Evolutionary conservation across 2,797 vertebrate species (phyloP).

Genomic region (Okamejei kenojei): DNA sequence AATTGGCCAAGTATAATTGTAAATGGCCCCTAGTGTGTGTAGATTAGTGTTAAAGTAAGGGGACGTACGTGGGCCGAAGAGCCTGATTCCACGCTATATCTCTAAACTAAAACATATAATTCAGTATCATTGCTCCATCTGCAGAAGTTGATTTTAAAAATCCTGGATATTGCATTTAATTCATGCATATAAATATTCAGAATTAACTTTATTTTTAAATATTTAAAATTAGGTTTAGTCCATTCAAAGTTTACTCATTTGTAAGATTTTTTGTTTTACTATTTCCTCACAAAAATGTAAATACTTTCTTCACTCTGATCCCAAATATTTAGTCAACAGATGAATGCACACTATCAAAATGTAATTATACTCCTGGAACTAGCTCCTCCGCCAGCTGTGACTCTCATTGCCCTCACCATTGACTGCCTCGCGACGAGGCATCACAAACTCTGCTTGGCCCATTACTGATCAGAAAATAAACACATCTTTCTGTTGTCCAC

Average conservation of each 20-base stretch:
- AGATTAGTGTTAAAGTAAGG: no score
- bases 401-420: neutral
- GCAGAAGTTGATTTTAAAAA: neutral
- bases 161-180: neutral
- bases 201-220: neutral
- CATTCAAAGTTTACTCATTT: neutral
- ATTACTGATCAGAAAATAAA: neutral
- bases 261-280: neutral
- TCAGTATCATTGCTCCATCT: neutral
- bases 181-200: neutral
- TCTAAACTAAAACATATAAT: neutral
- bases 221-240: neutral
- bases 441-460: neutral
- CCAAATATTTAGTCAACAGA: neutral
- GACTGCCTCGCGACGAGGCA: neutral
- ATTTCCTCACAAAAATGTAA: neutral
- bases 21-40: no score
- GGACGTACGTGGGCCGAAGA: no score
- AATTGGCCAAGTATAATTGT: no score
- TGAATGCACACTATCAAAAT: neutral
- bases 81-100: no score
- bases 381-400: neutral
- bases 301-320: neutral
- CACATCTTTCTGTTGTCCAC: neutral
- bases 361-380: neutral